A percentile compares a stretch with the other conserved stretches of the same genome.
phyloP scores from a whole-genome alignment of 1,140 invertebrate genomes.

The Drosophila pectinifera region DNA sequence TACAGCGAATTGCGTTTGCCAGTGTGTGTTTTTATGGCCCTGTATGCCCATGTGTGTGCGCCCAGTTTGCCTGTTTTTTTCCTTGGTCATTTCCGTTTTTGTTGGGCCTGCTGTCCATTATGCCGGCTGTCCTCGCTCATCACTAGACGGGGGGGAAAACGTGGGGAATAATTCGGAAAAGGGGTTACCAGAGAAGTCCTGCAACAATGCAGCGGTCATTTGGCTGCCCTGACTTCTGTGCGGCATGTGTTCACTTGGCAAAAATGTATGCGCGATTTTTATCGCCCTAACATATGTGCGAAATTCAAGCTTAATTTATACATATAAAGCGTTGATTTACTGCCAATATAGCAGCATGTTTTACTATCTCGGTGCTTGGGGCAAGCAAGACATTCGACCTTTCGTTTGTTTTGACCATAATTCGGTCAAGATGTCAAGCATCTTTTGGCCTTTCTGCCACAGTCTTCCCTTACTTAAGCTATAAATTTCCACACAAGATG shows the following conservation, averaged over 20 bases:
- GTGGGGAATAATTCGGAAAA: conserved; percentile 24
- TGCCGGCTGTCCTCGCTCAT: conserved; percentile 71
- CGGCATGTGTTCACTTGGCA: conserved; percentile 8
- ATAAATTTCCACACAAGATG: neutral
- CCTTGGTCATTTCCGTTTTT: conserved; percentile 80
- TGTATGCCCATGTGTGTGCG: conserved; percentile 29
- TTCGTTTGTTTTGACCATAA: too few relatives aligned
- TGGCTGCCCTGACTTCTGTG: conserved; percentile 10
- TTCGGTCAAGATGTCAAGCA: too few relatives aligned
- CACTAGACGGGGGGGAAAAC: conserved; percentile 13
- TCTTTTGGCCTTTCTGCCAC: too few relatives aligned
- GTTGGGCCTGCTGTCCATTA: conserved; percentile 58
- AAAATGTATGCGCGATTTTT: neutral
- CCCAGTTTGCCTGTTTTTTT: conserved; percentile 59
- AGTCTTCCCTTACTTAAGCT: neutral
- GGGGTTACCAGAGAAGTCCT: conserved; percentile 11
- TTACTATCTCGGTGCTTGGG: too few relatives aligned
- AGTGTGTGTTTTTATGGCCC: conserved; percentile 60
- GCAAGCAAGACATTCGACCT: too few relatives aligned
- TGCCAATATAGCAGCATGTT: too few relatives aligned
- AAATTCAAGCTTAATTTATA: neutral
- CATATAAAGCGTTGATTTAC: neutral
- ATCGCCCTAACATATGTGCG: neutral
- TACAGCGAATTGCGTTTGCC: conserved; percentile 71
- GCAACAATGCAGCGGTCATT: conserved; percentile 39